Evolutionary conservation across 2,113 vertebrate genomes (phyloP), one percentile per base, ranked within the genome.

Genomic region (Pipa parva): DNA sequence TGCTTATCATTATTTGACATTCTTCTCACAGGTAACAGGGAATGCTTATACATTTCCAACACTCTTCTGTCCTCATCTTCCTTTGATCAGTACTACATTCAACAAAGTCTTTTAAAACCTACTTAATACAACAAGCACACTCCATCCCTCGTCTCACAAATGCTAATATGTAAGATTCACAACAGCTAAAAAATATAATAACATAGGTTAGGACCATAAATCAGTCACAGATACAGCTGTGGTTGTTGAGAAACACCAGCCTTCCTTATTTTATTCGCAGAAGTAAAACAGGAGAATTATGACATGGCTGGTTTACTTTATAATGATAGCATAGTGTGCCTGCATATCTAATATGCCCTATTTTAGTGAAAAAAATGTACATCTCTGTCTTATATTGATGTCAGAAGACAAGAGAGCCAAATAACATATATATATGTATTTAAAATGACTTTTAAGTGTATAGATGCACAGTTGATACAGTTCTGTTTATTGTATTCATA

Each of bases 121-220:
- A 37, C 60, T 77, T 75, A 80, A 54, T 20, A 56, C 42, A 63
- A n/a, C 22, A 70, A 67, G 55, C 13, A 33, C 55, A 63, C 58
- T 78, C 74, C 57, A 66, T 50, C n/a, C 33, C 48, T 63, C 65
- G 37, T 73, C 39, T 71, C 63, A 25, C 39, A 36, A 51, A 0
- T 73, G 55, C 28, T 79, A 74, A 76, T 73, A 63, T 63, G 57
- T 22, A 64, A 67, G 63, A 72, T 69, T 69, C 33, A 33, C 42
- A 63, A 26, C 3, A 1, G 0, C 29, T 17, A 36, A 63, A 63
- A 59, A 76, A 66, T 8, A 59, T 33, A 73, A 25, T 18, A 55
- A 26, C 17, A 49, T 46, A 71, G 29, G 1, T 73, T 58, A 58
- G 46, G 20, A 22, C 15, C 2, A 25, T 21, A 75, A 63, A 27